These are phyloP conservation scores for Lophotriccus pileatus DNA, from an alignment of 2,797 vertebrate species.

Conservation along the genomic window DNA sequence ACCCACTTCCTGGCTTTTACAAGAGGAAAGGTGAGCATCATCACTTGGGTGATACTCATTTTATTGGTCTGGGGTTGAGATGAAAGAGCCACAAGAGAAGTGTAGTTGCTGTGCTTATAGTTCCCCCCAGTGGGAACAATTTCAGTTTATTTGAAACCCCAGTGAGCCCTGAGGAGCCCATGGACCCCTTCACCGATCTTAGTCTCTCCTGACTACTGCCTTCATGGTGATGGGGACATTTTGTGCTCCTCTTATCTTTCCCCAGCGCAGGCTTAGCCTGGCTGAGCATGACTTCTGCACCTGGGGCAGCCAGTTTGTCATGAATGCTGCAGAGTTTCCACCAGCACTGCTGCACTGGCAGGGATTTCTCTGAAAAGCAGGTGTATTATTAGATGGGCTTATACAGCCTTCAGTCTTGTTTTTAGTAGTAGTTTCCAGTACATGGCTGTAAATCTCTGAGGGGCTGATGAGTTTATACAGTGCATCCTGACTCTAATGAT, in stretches of 20 bases:
- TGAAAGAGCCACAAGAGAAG: background rate
- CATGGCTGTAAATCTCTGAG: constrained; percentile 37
- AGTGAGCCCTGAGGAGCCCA: background rate
- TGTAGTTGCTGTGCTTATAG: background rate
- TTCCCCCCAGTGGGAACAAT: background rate
- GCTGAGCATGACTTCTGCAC: fast-evolving
- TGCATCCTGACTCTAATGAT: constrained; percentile 35
- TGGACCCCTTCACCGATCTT: background rate
- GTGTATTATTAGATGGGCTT: constrained; percentile 9
- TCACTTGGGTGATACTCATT: background rate
- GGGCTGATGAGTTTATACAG: constrained; percentile 29
- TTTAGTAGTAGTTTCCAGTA: constrained; percentile 34
- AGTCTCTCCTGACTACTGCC: background rate
- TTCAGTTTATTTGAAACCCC: background rate
- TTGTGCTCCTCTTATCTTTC: background rate
- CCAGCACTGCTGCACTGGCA: background rate
- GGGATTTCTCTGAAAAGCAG: constrained; percentile 1
- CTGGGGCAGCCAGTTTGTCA: background rate
- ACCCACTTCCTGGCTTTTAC: background rate
- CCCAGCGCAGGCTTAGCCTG: background rate
- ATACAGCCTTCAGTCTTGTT: constrained; percentile 34
- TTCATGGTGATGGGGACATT: background rate
- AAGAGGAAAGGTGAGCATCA: background rate
- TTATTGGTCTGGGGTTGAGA: background rate
- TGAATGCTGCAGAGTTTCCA: background rate